phyloP scores from a whole-genome alignment of 2,888 invertebrate genomes.

The Balanococcus diminutus region DNA sequence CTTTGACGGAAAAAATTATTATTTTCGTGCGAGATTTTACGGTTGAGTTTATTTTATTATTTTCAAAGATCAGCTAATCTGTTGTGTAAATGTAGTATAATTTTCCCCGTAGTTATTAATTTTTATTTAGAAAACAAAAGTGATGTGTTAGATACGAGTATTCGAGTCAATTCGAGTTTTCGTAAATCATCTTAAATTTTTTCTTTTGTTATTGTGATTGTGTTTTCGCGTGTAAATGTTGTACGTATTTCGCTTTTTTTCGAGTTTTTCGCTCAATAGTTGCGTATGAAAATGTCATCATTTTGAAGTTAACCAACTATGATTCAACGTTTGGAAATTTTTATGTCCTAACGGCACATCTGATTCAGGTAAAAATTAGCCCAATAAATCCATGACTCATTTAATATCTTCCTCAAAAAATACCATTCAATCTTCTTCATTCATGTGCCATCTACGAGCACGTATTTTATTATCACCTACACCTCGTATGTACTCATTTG shows the following conservation, averaged over 20 bases:
- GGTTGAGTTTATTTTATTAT: background rate
- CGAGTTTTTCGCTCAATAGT: background rate
- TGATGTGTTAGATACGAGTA: slow-evolving; percentile 9
- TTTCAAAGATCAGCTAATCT: background rate
- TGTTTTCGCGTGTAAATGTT: background rate
- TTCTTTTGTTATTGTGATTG: background rate
- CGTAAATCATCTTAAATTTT: background rate
- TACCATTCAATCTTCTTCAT: background rate
- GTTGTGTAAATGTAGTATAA: background rate
- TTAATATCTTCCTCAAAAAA: background rate
- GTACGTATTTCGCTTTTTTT: background rate
- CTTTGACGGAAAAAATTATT: background rate
- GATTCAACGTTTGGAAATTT: background rate
- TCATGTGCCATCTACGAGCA: background rate
- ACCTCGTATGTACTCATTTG: background rate
- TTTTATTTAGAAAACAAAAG: background rate
- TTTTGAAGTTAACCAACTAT: background rate
- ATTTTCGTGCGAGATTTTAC: slow-evolving; percentile 16
- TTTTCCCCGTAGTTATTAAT: background rate
- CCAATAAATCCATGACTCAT: background rate
- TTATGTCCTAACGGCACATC: slow-evolving; percentile 2
- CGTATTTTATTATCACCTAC: background rate
- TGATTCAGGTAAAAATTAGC: background rate
- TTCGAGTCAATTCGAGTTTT: background rate
- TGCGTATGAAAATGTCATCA: background rate